Conservation (phyloP, 2,113 vertebrate species). For the Carassius carassius region DNA sequence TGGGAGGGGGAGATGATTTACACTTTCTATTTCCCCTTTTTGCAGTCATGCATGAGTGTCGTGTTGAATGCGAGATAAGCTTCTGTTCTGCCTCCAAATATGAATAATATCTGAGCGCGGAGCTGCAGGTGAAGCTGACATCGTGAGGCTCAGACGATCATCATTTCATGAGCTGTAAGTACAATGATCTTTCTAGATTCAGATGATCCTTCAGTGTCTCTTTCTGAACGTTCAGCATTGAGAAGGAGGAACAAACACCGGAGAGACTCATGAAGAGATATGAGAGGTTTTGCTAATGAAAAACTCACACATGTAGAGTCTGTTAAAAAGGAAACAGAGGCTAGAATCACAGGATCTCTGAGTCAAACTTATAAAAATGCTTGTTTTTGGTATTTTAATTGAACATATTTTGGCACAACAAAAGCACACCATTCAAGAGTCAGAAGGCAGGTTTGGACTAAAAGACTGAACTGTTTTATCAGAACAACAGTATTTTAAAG, state of each 20-base stretch:
- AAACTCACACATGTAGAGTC: background rate
- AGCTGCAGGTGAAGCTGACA: background rate
- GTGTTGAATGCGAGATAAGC: background rate
- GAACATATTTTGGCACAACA: background rate
- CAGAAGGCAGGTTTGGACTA: background rate
- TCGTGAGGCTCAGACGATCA: background rate
- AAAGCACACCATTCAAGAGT: background rate
- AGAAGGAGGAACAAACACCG: background rate
- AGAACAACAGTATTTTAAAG: background rate
- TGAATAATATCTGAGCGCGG: background rate
- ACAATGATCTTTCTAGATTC: background rate
- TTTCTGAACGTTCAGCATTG: background rate
- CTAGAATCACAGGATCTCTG: background rate
- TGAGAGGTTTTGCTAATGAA: background rate
- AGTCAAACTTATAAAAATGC: background rate
- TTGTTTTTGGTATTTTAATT: background rate
- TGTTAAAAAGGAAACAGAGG: background rate
- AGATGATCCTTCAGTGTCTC: background rate
- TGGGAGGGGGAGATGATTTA: slow-evolving; percentile 3
- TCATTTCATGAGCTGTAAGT: slow-evolving; percentile 28
- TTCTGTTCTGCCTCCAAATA: background rate
- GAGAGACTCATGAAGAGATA: background rate
- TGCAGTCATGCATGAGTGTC: background rate
- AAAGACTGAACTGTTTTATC: background rate
- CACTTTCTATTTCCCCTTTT: slow-evolving; percentile 35